These are phyloP conservation scores for Asbolus verrucosus DNA, from an alignment of 1,140 invertebrate genomes.

Conservation along the genomic window DNA sequence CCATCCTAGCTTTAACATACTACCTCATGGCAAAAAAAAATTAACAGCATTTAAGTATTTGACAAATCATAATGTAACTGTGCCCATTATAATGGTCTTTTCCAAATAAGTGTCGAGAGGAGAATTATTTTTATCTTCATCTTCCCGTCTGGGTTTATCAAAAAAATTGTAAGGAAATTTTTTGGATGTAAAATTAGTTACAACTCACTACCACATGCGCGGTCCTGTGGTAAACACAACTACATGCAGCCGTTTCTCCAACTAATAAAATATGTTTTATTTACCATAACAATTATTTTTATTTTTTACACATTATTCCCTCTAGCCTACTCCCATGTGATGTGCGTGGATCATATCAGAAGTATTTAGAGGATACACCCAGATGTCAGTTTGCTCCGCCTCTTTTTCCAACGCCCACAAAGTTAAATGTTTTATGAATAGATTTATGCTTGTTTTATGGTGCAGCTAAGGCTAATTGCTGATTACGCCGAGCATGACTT, in stretches of 20 bases:
- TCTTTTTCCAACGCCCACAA: conserved; percentile 39
- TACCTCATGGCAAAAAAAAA: too few species aligned
- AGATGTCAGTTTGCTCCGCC: conserved; percentile 40
- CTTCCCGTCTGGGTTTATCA: too few species aligned
- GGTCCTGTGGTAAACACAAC: conserved; percentile 14
- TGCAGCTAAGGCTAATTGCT: conserved; percentile 36
- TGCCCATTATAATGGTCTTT: too few species aligned
- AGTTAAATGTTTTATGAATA: conserved; percentile 22
- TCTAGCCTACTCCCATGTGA: conserved; percentile 32
- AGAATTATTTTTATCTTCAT: too few species aligned
- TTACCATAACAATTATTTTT: conserved; percentile 12
- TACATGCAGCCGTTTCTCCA: conserved; percentile 15
- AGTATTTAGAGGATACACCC: conserved; percentile 43
- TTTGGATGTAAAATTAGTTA: background rate
- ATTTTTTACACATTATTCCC: conserved; percentile 18
- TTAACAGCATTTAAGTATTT: too few species aligned
- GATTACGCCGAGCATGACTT: conserved; percentile 31
- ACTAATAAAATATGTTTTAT: conserved; percentile 31
- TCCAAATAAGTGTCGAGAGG: too few species aligned
- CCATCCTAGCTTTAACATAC: too few species aligned
- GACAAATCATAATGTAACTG: too few species aligned
- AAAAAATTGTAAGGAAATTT: too few species aligned
- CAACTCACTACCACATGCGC: conserved; percentile 13
- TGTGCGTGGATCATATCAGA: conserved; percentile 36
- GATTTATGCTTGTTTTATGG: conserved; percentile 46